Percentiles rank a stretch among this genome's conserved stretches.
phyloP scores from a whole-genome alignment of 2,113 vertebrate genomes.

The Scatophagus argus region DNA sequence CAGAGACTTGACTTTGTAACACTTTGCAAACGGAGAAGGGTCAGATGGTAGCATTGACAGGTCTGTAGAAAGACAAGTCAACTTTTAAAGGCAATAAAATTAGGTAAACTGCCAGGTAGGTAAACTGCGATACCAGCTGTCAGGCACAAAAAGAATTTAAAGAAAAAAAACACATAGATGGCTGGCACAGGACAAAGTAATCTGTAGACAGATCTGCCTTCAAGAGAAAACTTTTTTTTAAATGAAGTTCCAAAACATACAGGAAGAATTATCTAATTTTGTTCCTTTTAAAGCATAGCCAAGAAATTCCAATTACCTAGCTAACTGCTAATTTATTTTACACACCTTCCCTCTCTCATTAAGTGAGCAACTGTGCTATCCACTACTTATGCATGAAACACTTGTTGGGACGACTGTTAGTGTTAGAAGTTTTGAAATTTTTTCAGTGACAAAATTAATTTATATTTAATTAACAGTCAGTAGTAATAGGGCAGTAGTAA shows the following conservation, averaged over 20 bases:
- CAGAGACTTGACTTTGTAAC: constrained; percentile 62
- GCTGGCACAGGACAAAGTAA: constrained; percentile 64
- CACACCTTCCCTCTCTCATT: background rate
- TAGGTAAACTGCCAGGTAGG: constrained; percentile 66
- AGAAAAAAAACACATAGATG: constrained; percentile 30
- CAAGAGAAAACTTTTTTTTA: constrained; percentile 55
- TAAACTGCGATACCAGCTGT: constrained; percentile 69
- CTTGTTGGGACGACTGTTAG: background rate
- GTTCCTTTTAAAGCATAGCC: constrained; percentile 54
- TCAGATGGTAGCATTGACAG: constrained; percentile 58
- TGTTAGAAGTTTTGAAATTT: background rate
- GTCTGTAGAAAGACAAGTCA: constrained; percentile 62
- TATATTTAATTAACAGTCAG: background rate
- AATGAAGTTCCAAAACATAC: constrained; percentile 45
- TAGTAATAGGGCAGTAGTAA: background rate
- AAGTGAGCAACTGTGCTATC: constrained; percentile 6
- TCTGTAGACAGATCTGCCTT: constrained; percentile 68
- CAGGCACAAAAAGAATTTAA: constrained; percentile 48
- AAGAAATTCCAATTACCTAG: constrained; percentile 55
- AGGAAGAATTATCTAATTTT: constrained; percentile 24
- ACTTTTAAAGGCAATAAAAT: constrained; percentile 59
- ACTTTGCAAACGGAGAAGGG: constrained; percentile 54
- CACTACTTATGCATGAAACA: constrained; percentile 1
- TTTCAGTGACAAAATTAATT: background rate
- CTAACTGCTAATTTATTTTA: constrained; percentile 49